A percentile compares a stretch with the other conserved stretches of the same genome.
Evolutionary conservation across 1,140 invertebrate genomes (phyloP).

Genomic region (Homarus americanus): DNA sequence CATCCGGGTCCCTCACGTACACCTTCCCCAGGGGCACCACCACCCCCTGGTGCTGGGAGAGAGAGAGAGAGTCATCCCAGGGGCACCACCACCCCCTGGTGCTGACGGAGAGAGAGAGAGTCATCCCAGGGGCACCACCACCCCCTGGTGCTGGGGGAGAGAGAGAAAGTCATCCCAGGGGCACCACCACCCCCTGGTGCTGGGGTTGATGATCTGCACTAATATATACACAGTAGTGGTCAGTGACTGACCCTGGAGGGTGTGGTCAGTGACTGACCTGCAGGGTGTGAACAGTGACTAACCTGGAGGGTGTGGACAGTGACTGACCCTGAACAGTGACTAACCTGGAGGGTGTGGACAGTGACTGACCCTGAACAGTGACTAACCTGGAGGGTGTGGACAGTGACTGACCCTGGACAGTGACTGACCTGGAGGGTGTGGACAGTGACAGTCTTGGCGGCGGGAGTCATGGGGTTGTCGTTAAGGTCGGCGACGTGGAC

Average conservation of each 20-base stretch:
- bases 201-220: neutral
- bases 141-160: neutral
- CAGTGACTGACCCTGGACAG: too few relatives aligned
- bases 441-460: constrained; percentile 45
- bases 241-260: too few relatives aligned
- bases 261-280: too few relatives aligned
- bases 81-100: constrained; percentile 11
- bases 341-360: too few relatives aligned
- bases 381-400: too few relatives aligned
- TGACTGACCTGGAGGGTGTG: constrained; percentile 40
- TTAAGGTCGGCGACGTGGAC: constrained; percentile 45
- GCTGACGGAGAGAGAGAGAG: neutral
- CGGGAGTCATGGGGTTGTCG: constrained; percentile 40
- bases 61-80: neutral
- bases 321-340: too few relatives aligned
- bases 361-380: too few relatives aligned
- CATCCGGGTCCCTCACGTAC: constrained; percentile 54
- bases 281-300: too few relatives aligned
- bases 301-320: too few relatives aligned
- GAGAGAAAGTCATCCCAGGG: neutral
- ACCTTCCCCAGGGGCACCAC: constrained; percentile 28
- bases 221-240: too few relatives aligned
- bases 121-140: neutral
- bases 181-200: neutral
- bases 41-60: constrained; percentile 15